A percentile compares a stretch with the other conserved stretches of the same genome.
Conservation (phyloP, 1,140 invertebrate genomes). For the Zaprionus lachaisei region DNA sequence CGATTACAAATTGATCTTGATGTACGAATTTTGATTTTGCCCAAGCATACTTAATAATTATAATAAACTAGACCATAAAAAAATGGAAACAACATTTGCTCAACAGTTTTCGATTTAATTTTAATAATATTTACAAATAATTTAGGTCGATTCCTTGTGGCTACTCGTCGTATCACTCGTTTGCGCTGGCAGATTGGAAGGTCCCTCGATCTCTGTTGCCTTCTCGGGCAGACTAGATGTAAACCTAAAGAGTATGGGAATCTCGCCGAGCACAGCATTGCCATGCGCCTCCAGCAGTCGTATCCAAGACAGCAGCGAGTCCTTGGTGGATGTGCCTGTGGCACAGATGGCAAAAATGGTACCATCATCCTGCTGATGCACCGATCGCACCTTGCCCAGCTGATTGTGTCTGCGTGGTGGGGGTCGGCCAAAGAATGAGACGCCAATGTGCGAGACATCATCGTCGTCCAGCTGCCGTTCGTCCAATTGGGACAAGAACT, state of each 20-base stretch:
- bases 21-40: constrained; percentile 50
- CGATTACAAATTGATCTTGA: constrained; percentile 37
- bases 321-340: constrained; percentile 94
- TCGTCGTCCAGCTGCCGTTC: constrained; percentile 73
- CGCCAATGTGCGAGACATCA: constrained; percentile 89
- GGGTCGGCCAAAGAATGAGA: constrained; percentile 86
- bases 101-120: constrained; percentile 59
- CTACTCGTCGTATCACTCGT: constrained; percentile 40
- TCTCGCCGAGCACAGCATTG: constrained; percentile 90
- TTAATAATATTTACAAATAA: constrained; percentile 11
- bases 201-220: constrained; percentile 61
- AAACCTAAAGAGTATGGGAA: constrained; percentile 92
- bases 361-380: constrained; percentile 98
- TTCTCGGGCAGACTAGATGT: constrained; percentile 78
- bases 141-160: constrained; percentile 20
- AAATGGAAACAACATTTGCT: constrained; percentile 22
- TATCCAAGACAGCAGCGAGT: constrained; percentile 97
- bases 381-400: constrained; percentile 85
- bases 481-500: constrained; percentile 64
- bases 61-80: constrained; percentile 19
- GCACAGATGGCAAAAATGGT: constrained; percentile 94
- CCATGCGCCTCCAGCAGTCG: constrained; percentile 91
- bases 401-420: constrained; percentile 74
- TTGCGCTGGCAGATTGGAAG: constrained; percentile 45
- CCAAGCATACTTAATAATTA: constrained; percentile 50